Evolutionary conservation across 2,797 vertebrate species (phyloP).

Genomic region (Poeciliopsis gracilis): DNA sequence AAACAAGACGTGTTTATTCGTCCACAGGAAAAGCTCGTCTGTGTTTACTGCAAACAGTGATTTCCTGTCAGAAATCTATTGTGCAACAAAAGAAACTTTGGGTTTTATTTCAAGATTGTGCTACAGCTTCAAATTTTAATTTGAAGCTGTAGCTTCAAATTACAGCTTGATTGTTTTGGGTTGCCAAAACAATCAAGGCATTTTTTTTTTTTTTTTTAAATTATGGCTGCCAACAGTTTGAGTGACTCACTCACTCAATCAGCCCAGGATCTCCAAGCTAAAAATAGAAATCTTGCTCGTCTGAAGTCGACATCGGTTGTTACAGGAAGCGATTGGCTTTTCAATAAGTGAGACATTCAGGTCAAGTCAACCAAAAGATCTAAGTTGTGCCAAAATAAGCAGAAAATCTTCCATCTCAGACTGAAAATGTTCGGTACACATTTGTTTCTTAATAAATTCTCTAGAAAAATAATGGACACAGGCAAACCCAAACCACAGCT

Average conservation of each 20-base stretch:
- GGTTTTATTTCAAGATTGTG: background rate
- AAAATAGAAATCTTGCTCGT: background rate
- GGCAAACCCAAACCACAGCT: background rate
- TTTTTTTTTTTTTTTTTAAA: background rate
- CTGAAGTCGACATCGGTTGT: background rate
- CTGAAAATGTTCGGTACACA: background rate
- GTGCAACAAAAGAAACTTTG: background rate
- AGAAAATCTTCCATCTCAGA: background rate
- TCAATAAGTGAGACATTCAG: background rate
- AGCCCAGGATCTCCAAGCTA: background rate
- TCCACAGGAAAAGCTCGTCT: background rate
- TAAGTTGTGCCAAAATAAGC: background rate
- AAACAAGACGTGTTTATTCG: background rate
- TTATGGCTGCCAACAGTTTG: background rate
- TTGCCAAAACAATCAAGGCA: background rate
- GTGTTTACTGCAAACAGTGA: background rate
- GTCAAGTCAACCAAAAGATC: conserved; percentile 13
- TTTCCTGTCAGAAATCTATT: background rate
- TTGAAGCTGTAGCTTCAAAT: too few relatives aligned
- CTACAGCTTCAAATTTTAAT: background rate
- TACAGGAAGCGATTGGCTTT: conserved; percentile 1
- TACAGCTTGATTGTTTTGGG: too few relatives aligned
- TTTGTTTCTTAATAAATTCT: background rate
- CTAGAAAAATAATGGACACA: background rate
- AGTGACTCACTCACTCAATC: conserved; percentile 5